Evolutionary conservation across 2,888 invertebrate genomes (phyloP).

Genomic region (Pasiphila rectangulata): DNA sequence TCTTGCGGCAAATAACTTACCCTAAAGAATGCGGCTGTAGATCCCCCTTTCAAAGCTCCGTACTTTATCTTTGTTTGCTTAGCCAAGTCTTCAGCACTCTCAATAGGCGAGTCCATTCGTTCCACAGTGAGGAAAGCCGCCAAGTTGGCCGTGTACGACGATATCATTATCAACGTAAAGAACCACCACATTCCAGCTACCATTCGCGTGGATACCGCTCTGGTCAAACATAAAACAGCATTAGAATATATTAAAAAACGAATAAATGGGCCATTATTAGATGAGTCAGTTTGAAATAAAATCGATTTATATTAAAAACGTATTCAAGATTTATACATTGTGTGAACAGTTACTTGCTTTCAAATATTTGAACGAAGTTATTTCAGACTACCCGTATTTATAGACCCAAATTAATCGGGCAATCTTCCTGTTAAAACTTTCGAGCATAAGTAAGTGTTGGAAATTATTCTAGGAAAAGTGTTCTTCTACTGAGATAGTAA

Average conservation of each 20-base stretch:
- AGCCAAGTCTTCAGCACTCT: constrained; percentile 96
- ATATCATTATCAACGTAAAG: constrained; percentile 96
- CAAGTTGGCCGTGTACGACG: constrained; percentile 97
- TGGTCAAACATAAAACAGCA: constrained; percentile 46
- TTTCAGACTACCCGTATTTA: constrained; percentile 15
- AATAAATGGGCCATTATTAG: constrained; percentile 8
- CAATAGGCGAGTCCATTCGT: constrained; percentile 96
- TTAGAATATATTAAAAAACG: constrained; percentile 1
- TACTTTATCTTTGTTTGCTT: constrained; percentile 98
- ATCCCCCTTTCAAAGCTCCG: constrained; percentile 95
- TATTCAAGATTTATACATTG: no score
- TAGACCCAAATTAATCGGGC: constrained; percentile 14
- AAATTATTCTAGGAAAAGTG: constrained; percentile 17
- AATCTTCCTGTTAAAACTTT: constrained; percentile 13
- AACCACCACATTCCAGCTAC: constrained; percentile 98
- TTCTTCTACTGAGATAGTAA: constrained; percentile 16
- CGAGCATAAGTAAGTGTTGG: constrained; percentile 9
- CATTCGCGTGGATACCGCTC: constrained; percentile 93
- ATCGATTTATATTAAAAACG: no score
- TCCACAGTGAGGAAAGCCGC: constrained; percentile 96
- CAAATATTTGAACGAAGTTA: neutral
- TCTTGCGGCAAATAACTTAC: constrained; percentile 72
- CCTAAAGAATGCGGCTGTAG: constrained; percentile 96
- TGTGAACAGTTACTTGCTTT: neutral
- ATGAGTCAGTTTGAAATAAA: constrained; percentile 13